Evolutionary conservation across 2,113 vertebrate species (phyloP), one percentile per base, ranked within the genome.

Genomic region (Hippocampus guttulatus): DNA sequence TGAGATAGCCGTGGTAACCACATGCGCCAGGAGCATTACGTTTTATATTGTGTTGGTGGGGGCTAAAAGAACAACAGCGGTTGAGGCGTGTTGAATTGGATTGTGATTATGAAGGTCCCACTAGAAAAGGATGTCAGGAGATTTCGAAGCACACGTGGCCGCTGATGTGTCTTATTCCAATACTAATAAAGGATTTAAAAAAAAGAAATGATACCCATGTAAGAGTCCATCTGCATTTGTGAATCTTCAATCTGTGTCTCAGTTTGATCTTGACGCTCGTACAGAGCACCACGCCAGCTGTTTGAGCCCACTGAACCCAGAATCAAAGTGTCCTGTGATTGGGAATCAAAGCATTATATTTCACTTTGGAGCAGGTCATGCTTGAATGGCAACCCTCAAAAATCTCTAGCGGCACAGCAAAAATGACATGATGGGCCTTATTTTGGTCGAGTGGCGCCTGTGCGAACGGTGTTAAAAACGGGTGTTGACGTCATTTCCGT

Each of bases 231-330:
- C 38, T 66, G 0, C 82, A 90, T 87, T 0, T 62, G 0, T 47
- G 71, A 21, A 76, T 87, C 85, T n/a, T 74, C 0, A 57, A 91
- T 81, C 62, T 33, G 52, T 21, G 6, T 68, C 51, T 74, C 30
- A 0, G 0, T 63, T 54, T 47, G 0, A 0, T 0, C 23, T 0
- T 8, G 23, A 62, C 3, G 4, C 10, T 87, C 63, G 45, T 66
- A 33, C 2, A 92, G 75, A 47, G 89, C 80, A 12, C 91, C 90
- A 27, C 45, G 23, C 90, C 89, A 92, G 60, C 25, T 61, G n/a
- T 90, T 79, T 47, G 85, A 81, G 8, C 89, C 89, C 64, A 92
- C 90, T 38, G 90, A 84, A n/a, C 90, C 90, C 76, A 92, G 71
- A 79, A 92, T 43, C 71, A 92, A 54, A 0, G 30, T 74, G 0